Evolutionary conservation across 1,140 invertebrate genomes (phyloP), one percentile per base, ranked within the genome.

Genomic region (Arion vulgaris): DNA sequence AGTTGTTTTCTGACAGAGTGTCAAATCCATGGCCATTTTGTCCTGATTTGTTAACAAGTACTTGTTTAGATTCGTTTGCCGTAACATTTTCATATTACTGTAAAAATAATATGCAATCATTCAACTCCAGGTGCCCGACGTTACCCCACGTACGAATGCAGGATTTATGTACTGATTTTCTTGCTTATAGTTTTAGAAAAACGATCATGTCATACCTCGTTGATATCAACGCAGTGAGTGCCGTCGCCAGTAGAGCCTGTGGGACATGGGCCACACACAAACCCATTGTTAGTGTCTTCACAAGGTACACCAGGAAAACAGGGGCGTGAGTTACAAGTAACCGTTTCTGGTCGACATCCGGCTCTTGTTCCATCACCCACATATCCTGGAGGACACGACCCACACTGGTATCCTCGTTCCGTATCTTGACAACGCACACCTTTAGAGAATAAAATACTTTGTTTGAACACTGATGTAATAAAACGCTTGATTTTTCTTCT

Each of bases 231-330:
- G 87, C 97, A 98, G 17, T 92, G 89, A 0, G 95, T 94, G n/a
- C 97, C 97, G 89, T 98, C 97, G 85, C 96, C 96, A 26, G 95
- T 95, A 81, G 94, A 96, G 15, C 97, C 90, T 0, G 74, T 68
- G 0, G 91, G 91, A 84, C 91, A 92, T 11, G 84, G 72, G 7
- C 89, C 91, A 82, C 91, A 92, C 0, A 17, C 32, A 80, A 81
- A 89, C 0, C 88, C 88, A 2, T 81, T 78, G 9, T 94, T 89
- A 0, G 95, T 95, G 83, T 97, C 96, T 41, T 94, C 93, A 91
- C 97, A 98, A 78, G 95, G 93, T 39, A 96, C 96, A 36, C 96
- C 96, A 86, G 95, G 95, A 93, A 95, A 97, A 91, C 97, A 98
- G 17, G 95, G 94, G 81, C 94, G 86, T 91, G 94, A 82, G 87